Conservation (phyloP, 2,888 invertebrate genomes). For the Lypha dubia region DNA sequence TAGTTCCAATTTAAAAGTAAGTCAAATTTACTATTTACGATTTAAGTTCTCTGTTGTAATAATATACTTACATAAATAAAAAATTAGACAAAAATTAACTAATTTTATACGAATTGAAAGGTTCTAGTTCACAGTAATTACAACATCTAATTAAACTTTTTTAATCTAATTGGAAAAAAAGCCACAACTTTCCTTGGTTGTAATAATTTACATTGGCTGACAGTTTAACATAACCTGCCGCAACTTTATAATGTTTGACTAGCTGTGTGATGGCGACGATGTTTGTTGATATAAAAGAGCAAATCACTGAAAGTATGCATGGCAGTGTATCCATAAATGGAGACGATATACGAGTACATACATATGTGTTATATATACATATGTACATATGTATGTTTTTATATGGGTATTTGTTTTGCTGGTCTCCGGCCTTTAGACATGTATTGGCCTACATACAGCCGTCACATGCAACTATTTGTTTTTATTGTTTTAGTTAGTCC, state of each 20-base stretch:
- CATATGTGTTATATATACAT: too few species aligned
- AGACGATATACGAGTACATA: conserved; percentile 56
- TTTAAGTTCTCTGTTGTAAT: too few species aligned
- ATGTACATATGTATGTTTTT: too few species aligned
- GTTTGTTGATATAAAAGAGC: background rate
- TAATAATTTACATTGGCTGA: conserved; percentile 46
- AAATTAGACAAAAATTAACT: too few species aligned
- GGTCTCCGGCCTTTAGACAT: conserved; percentile 74
- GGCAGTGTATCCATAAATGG: conserved; percentile 57
- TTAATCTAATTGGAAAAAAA: background rate
- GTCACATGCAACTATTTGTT: conserved; percentile 73
- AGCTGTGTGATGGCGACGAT: conserved; percentile 63
- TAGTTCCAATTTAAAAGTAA: too few species aligned
- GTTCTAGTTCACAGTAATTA: background rate
- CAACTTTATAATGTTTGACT: conserved; percentile 80
- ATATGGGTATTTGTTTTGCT: conserved; percentile 56
- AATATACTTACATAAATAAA: too few species aligned
- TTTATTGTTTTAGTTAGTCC: conserved; percentile 19
- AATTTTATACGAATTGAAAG: background rate
- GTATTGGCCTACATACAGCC: conserved; percentile 81
- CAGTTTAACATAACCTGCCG: conserved; percentile 79
- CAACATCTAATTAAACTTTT: background rate
- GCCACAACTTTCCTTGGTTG: background rate
- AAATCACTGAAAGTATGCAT: conserved; percentile 34
- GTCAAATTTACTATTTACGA: too few species aligned